Evolutionary conservation across 2,113 vertebrate genomes (phyloP).

Genomic region (Taurulus bubalis): DNA sequence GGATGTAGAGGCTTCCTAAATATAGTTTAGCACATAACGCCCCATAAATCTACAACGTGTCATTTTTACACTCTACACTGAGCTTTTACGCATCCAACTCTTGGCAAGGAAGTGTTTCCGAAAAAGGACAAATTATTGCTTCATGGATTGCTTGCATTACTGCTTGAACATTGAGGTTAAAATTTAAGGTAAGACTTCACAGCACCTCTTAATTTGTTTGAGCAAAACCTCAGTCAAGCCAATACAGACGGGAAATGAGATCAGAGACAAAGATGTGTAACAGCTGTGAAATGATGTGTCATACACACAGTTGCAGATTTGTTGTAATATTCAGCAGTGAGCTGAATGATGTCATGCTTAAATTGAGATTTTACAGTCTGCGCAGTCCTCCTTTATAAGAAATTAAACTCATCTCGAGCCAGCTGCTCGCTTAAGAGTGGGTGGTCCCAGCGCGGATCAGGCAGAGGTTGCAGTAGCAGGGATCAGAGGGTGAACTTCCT

Average conservation of each 20-base stretch:
- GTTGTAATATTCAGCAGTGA: background rate
- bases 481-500: constrained; percentile 6
- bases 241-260: background rate
- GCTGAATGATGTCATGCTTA: background rate
- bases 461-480: constrained; percentile 21
- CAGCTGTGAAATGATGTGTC: background rate
- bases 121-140: background rate
- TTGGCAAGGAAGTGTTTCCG: background rate
- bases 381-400: constrained; percentile 19
- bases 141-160: background rate
- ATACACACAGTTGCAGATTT: constrained; percentile 7
- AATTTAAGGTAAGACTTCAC: background rate
- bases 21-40: background rate
- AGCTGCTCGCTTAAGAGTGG: constrained; percentile 26
- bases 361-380: background rate
- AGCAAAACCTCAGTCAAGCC: background rate
- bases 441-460: constrained; percentile 21
- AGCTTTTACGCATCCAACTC: background rate
- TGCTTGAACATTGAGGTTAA: background rate
- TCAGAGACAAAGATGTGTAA: background rate
- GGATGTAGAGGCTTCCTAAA: background rate
- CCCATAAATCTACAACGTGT: background rate
- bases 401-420: constrained; percentile 38
- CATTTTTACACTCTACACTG: background rate
- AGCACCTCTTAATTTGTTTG: background rate